These are phyloP conservation scores for Amniataba percoides DNA, from an alignment of 2,797 vertebrate species.

Conservation along the genomic window DNA sequence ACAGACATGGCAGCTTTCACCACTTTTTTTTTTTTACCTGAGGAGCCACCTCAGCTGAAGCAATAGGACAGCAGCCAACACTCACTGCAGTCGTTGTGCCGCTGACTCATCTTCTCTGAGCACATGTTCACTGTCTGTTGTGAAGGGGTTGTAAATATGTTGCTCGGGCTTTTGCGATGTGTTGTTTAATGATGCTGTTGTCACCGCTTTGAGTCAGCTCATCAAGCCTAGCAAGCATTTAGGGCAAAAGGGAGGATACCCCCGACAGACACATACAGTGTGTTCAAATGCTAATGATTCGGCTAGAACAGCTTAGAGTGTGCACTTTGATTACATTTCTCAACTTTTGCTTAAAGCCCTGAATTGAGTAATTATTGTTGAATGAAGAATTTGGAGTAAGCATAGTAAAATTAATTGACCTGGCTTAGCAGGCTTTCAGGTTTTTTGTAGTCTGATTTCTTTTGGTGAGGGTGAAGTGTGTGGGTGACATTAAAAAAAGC, in stretches of 20 bases:
- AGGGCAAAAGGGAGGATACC: background rate
- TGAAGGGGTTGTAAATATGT: conserved; percentile 1
- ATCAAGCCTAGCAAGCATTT: conserved; percentile 22
- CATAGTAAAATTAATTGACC: background rate
- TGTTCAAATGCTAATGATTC: conserved; percentile 27
- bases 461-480: background rate
- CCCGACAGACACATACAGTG: background rate
- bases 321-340: conserved; percentile 11
- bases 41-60: conserved; percentile 49
- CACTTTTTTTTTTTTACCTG: conserved; percentile 44
- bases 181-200: conserved; percentile 43
- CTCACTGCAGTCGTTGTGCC: conserved; percentile 39
- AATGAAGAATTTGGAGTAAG: conserved; percentile 1
- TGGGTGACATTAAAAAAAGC: background rate
- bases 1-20: conserved; percentile 48
- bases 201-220: conserved; percentile 31
- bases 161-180: conserved; percentile 23
- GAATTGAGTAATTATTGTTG: background rate
- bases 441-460: background rate
- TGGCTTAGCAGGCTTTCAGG: background rate
- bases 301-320: background rate
- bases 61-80: conserved; percentile 51
- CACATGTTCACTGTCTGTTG: conserved; percentile 31
- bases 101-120: conserved; percentile 59
- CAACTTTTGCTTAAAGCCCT: conserved; percentile 15